phyloP scores from a whole-genome alignment of 2,113 vertebrate species.

The Nyctereutes procyonoides region DNA sequence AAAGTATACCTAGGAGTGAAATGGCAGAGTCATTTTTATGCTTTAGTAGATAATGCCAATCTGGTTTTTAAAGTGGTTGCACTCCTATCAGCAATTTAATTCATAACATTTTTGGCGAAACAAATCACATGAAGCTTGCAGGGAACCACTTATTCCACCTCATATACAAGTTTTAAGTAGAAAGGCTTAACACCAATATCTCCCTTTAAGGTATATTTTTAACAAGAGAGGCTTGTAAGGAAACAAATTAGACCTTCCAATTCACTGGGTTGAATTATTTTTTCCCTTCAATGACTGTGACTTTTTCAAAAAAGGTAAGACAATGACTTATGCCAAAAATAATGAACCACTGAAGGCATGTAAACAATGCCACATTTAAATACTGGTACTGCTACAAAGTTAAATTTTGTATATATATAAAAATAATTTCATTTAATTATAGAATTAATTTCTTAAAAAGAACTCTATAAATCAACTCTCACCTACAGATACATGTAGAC shows the following conservation, averaged over 20 bases:
- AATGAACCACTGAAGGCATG: conserved; percentile 28
- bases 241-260: conserved; percentile 57
- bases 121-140: neutral
- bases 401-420: conserved; percentile 63
- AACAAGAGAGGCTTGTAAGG: conserved; percentile 61
- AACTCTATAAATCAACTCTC: neutral
- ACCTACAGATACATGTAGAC: conserved; percentile 11
- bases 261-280: conserved; percentile 39
- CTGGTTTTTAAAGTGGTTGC: neutral
- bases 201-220: neutral
- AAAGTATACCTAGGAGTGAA: neutral
- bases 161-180: neutral
- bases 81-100: neutral
- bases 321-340: conserved; percentile 61
- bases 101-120: neutral
- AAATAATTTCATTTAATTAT: conserved; percentile 69
- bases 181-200: neutral
- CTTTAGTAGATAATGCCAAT: neutral
- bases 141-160: neutral
- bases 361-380: conserved; percentile 58
- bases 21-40: neutral
- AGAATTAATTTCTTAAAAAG: conserved; percentile 68
- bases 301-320: neutral
- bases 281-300: conserved; percentile 64
- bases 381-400: neutral